These are phyloP conservation scores for Odontomyia ornata DNA, from an alignment of 2,888 invertebrate species.

Conservation along the genomic window DNA sequence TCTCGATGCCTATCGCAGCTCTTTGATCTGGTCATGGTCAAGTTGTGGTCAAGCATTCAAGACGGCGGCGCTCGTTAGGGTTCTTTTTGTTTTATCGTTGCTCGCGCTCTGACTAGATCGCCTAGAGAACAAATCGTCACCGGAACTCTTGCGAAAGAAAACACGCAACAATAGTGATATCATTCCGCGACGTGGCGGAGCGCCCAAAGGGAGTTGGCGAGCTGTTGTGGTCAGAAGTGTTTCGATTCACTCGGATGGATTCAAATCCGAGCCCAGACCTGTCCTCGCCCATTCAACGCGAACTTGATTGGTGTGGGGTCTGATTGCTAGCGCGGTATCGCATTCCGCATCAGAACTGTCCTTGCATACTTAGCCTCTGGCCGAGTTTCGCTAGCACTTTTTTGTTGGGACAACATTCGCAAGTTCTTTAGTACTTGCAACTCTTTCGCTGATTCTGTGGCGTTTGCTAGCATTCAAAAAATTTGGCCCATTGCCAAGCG, in stretches of 20 bases:
- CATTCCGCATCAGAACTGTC: constrained; percentile 15
- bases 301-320: not conserved
- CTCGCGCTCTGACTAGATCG: too few relatives aligned
- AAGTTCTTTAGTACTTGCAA: not conserved
- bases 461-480: not conserved
- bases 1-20: constrained; percentile 10
- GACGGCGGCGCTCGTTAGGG: constrained; percentile 9
- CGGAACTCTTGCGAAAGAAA: not conserved
- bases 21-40: constrained; percentile 41
- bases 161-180: too few relatives aligned
- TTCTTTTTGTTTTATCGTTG: not conserved
- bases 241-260: not conserved
- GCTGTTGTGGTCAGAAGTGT: not conserved
- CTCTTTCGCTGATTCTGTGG: not conserved
- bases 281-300: not conserved
- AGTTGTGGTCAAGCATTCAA: constrained; percentile 30
- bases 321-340: not conserved
- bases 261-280: not conserved
- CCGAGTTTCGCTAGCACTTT: not conserved
- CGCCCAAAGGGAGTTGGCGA: not conserved
- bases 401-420: not conserved
- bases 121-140: not conserved
- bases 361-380: not conserved
- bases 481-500: constrained; percentile 25
- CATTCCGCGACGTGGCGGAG: too few relatives aligned